Conservation (phyloP, 2,113 vertebrate species). For the Hipposideros armiger region DNA sequence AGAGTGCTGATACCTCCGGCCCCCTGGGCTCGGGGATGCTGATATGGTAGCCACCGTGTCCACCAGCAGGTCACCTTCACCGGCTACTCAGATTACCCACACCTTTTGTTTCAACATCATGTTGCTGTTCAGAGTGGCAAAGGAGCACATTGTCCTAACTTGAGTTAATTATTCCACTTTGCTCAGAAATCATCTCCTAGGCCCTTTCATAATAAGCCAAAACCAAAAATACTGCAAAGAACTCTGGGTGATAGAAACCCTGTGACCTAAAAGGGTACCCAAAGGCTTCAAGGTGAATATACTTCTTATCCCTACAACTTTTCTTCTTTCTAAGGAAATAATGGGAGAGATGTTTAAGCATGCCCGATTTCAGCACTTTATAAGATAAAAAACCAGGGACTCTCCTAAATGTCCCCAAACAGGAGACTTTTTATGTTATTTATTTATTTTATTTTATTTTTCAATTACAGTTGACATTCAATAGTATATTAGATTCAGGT, state of each 20-base stretch:
- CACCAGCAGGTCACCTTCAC: background rate
- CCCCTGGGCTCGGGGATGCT: background rate
- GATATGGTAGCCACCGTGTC: no score
- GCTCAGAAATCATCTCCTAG: background rate
- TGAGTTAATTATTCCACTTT: background rate
- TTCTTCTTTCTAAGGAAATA: background rate
- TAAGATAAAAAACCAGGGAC: background rate
- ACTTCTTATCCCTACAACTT: background rate
- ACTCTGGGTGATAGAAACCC: background rate
- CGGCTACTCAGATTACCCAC: background rate
- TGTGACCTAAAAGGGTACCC: background rate
- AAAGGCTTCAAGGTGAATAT: background rate
- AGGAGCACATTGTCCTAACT: background rate
- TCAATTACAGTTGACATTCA: no score
- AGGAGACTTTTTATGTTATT: background rate
- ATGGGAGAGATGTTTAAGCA: background rate
- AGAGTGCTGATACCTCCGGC: background rate
- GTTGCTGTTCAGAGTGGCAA: background rate
- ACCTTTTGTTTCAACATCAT: background rate
- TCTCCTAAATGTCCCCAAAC: background rate
- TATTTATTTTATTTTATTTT: no score
- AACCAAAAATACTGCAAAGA: conserved; percentile 21
- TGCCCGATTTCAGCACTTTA: background rate
- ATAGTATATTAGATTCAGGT: no score
- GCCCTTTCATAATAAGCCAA: background rate